phyloP scores from a whole-genome alignment of 2,113 vertebrate genomes.

The Halcyon malimbica region DNA sequence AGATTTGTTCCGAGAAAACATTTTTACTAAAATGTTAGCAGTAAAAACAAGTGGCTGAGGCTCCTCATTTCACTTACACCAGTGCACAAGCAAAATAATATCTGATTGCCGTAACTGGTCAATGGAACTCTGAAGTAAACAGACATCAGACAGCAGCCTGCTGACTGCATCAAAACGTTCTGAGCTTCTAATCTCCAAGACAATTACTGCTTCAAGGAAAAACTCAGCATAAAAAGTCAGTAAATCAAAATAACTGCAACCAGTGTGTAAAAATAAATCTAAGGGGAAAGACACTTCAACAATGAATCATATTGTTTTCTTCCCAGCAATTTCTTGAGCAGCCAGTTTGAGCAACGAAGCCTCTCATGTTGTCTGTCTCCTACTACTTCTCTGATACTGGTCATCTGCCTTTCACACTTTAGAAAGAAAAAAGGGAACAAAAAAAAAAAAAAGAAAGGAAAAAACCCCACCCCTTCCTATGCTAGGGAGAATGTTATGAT shows the following conservation, averaged over 20 bases:
- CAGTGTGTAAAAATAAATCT: constrained; percentile 61
- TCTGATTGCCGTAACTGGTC: background rate
- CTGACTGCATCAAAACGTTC: background rate
- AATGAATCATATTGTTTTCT: constrained; percentile 76
- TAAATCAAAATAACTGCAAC: constrained; percentile 69
- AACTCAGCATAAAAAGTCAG: constrained; percentile 36
- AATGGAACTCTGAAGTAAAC: background rate
- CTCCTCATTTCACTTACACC: background rate
- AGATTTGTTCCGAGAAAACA: background rate
- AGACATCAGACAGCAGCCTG: background rate
- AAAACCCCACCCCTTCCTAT: background rate
- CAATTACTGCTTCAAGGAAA: constrained; percentile 7
- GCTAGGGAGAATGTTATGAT: background rate
- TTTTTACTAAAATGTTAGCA: background rate
- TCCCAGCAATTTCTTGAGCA: constrained; percentile 67
- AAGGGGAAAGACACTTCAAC: constrained; percentile 68
- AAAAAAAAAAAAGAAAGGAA: background rate
- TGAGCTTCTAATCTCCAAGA: background rate
- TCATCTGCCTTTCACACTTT: constrained; percentile 1
- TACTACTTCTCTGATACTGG: background rate
- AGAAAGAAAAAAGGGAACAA: background rate
- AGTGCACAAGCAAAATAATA: background rate
- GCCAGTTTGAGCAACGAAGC: constrained; percentile 42
- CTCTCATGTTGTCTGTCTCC: constrained; percentile 15
- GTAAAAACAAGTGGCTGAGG: background rate